Percentiles rank a stretch among this genome's conserved stretches.
Evolutionary conservation across 2,888 invertebrate genomes (phyloP).

Genomic region (Drosophila merina): DNA sequence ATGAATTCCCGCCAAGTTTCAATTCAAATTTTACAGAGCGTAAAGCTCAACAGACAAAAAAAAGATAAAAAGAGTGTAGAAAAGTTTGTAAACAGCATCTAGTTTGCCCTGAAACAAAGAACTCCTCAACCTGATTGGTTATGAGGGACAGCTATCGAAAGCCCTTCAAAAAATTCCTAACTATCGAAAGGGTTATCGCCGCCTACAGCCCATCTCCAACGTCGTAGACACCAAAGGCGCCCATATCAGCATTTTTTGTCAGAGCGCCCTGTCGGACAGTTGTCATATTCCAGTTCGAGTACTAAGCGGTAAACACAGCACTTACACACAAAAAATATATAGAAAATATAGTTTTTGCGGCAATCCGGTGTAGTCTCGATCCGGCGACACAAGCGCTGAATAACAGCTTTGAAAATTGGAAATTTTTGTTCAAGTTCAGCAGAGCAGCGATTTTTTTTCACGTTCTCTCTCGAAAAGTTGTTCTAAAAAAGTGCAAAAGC

Average conservation of each 20-base stretch:
- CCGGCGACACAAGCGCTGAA: slow-evolving; percentile 26
- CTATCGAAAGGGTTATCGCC: neutral
- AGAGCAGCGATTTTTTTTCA: slow-evolving; percentile 26
- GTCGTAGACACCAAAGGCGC: neutral
- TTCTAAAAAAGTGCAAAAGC: slow-evolving; percentile 52
- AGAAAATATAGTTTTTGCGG: slow-evolving; percentile 54
- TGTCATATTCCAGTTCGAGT: neutral
- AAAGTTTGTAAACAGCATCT: neutral
- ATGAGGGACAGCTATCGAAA: neutral
- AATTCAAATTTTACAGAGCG: neutral
- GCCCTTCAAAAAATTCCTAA: neutral
- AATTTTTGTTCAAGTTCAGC: slow-evolving; percentile 44
- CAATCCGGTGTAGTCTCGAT: slow-evolving; percentile 54
- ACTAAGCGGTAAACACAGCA: slow-evolving; percentile 1
- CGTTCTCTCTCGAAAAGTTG: slow-evolving; percentile 21
- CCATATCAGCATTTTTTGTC: slow-evolving; percentile 50
- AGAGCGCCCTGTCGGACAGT: slow-evolving; percentile 27
- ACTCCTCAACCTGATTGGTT: neutral
- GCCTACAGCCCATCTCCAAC: neutral
- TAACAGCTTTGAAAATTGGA: neutral
- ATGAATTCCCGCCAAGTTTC: neutral
- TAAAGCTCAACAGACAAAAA: neutral
- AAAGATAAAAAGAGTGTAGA: neutral
- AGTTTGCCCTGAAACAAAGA: no score
- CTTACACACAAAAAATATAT: neutral